Percentiles rank a stretch among this genome's conserved stretches.
Evolutionary conservation across 2,113 vertebrate genomes (phyloP).

Genomic region (Pristiophorus japonicus): DNA sequence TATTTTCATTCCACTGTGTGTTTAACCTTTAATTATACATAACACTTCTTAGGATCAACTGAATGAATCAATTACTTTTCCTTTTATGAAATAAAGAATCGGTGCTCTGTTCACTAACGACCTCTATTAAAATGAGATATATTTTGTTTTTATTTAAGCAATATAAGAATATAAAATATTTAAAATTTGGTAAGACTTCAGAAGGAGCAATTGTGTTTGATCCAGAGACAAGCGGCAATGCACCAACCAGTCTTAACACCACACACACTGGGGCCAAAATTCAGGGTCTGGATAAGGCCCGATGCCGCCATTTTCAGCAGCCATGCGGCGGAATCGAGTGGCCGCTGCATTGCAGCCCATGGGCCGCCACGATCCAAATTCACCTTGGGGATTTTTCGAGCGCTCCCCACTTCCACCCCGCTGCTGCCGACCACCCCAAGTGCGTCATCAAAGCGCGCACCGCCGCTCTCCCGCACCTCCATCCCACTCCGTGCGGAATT

Average conservation of each 20-base stretch:
- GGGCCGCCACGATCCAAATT: no score
- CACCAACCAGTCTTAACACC: background rate
- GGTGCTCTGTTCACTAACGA: background rate
- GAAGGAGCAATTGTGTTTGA: background rate
- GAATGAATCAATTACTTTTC: conserved; percentile 17
- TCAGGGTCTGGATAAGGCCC: no score
- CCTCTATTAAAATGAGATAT: background rate
- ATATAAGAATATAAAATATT: background rate
- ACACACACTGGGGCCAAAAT: no score
- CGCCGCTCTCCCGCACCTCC: no score
- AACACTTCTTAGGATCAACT: conserved; percentile 1
- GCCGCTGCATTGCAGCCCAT: no score
- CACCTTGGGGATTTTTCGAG: no score
- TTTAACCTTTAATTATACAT: background rate
- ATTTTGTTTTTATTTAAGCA: background rate
- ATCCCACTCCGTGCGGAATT: no score
- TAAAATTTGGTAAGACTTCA: background rate
- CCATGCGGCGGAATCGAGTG: no score
- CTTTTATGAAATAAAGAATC: background rate
- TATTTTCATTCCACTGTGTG: background rate
- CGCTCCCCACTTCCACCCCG: no score
- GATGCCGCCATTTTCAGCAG: no score
- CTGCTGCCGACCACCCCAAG: no score
- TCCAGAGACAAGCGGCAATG: background rate
- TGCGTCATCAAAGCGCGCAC: no score